Evolutionary conservation across 2,113 vertebrate species (phyloP).

Genomic region (Cyphomyrus discorhynchus): DNA sequence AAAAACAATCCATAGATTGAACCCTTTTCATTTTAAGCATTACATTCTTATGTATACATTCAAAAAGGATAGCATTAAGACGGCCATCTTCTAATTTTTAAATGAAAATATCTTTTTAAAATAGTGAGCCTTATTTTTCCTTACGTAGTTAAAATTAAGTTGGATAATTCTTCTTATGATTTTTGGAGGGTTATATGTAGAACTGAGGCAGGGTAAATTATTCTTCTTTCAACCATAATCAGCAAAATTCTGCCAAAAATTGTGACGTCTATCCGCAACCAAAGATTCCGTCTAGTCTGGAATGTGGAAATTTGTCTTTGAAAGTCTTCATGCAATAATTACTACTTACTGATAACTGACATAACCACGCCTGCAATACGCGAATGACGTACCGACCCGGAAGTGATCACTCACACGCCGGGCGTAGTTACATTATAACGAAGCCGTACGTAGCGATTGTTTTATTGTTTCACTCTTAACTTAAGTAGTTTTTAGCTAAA

Average conservation of each 20-base stretch:
- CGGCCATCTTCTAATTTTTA: not conserved
- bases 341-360: not conserved
- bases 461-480: not conserved
- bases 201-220: not conserved
- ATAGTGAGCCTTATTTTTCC: not conserved
- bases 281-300: not conserved
- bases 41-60: not conserved
- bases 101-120: not conserved
- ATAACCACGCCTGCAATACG: not conserved
- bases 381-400: not conserved
- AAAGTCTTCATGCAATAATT: not conserved
- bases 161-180: not conserved
- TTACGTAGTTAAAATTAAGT: not conserved
- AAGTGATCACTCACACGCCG: not conserved
- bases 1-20: no score
- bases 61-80: not conserved
- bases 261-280: not conserved
- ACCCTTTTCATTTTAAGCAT: no score
- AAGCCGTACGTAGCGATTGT: not conserved
- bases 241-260: not conserved
- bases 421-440: not conserved
- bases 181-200: not conserved
- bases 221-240: not conserved
- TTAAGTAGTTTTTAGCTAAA: not conserved
- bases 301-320: not conserved